phyloP scores from a whole-genome alignment of 2,797 vertebrate species.

The Dallia pectoralis region DNA sequence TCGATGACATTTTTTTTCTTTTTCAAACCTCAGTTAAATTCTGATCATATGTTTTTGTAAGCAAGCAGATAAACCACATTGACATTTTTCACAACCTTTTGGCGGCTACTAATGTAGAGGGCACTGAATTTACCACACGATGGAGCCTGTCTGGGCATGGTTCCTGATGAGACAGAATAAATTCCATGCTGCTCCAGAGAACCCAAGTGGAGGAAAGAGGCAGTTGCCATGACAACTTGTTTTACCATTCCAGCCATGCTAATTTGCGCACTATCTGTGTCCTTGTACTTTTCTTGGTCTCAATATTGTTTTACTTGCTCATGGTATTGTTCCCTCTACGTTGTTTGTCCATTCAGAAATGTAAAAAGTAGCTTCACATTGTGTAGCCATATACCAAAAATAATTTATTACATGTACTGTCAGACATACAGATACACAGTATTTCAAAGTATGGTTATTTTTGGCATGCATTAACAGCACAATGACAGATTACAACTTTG shows the following conservation, averaged over 20 bases:
- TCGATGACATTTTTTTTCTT: too few species aligned
- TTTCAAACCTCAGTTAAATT: too few species aligned
- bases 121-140: neutral
- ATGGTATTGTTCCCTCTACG: neutral
- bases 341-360: neutral
- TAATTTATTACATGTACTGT: neutral
- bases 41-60: too few species aligned
- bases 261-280: neutral
- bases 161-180: neutral
- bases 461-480: slow-evolving; percentile 77
- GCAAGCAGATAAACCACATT: too few species aligned
- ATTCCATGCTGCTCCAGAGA: neutral
- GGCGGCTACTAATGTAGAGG: too few species aligned
- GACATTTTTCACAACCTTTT: too few species aligned
- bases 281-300: neutral
- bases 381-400: neutral
- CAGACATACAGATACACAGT: slow-evolving; percentile 34
- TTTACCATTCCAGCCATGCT: neutral
- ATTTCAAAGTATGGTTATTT: slow-evolving; percentile 58
- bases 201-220: neutral
- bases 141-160: slow-evolving; percentile 6
- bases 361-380: neutral
- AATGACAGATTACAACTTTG: slow-evolving; percentile 44
- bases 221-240: slow-evolving; percentile 50
- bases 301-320: neutral